Base-by-base conservation (phyloP, 2,797 vertebrate species). In the Cetoscarus ocellatus region DNA sequence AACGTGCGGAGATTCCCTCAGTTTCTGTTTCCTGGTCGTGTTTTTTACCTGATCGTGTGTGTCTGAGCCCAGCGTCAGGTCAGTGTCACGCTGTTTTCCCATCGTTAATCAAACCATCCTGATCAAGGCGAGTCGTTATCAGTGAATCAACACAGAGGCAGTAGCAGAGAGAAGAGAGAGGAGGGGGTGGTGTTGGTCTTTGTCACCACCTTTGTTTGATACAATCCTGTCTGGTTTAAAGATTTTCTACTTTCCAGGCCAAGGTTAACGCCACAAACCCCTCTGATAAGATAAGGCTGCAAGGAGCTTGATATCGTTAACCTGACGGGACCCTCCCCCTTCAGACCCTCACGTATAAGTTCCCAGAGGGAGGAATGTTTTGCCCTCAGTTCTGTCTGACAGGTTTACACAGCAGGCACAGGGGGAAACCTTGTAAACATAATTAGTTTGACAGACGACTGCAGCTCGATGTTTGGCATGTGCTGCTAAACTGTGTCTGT, bases 41-140 rank as follows among this genome's bases (percentile, higher is more conserved):
- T 62, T 17, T 62, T 18, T 60, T 27, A 27, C 44, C 51, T 42
- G 55, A 51, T 18, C 19, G 36, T 62, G 56, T 68, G 59, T 61
- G 61, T 62, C 19, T 40, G 6, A 55, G 51, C 39, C 47, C 44
- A 63, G 51, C 71, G 71, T 63, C 77, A 84, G 70, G 75, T 85
- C 19, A 56, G 67, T 27, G 70, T 81, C 47, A 3, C 0, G 0
- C 44, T 61, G 80, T 88, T 91, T 90, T 87, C 81, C 75, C 63
- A 71, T 88, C 75, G 59, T 91, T 91, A 91, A 92, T 92, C 90
- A 91, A 73, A 65, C 40, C 17, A 52, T 27, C 59, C 80, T 90
- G 90, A 93, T 94, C 84, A 93, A 92, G 83, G 68, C 48, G 52
- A 72, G 61, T 8, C 13, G 45, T 87, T 92, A 87, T 91, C 89